Percentiles rank a stretch among this genome's conserved stretches.
phyloP scores from a whole-genome alignment of 2,113 vertebrate species.

The Dolichallabes microphthalmus region DNA sequence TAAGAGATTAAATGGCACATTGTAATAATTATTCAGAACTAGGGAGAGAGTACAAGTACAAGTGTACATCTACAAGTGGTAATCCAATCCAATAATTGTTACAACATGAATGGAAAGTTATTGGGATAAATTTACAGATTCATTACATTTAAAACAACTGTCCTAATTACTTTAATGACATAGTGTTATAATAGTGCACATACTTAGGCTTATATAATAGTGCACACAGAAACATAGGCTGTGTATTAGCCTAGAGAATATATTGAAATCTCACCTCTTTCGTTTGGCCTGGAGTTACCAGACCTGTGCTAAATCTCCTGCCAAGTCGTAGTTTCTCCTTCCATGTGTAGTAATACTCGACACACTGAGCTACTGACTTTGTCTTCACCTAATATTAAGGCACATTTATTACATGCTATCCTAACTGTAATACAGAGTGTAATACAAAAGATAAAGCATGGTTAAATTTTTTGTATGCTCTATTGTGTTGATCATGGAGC shows the following conservation, averaged over 20 bases:
- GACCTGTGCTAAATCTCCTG: conserved; percentile 72
- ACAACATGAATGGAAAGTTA: neutral
- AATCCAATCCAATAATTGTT: neutral
- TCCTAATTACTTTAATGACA: neutral
- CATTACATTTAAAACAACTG: neutral
- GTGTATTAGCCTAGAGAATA: neutral
- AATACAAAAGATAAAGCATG: neutral
- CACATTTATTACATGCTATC: neutral
- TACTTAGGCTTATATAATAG: neutral
- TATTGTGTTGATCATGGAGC: neutral
- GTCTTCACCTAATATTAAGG: conserved; percentile 78
- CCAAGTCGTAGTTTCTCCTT: conserved; percentile 83
- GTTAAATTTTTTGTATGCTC: neutral
- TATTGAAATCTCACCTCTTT: conserved; percentile 67
- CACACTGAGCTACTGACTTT: conserved; percentile 87
- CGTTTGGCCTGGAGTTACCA: conserved; percentile 70
- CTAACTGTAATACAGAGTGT: neutral
- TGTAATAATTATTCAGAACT: neutral
- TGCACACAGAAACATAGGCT: neutral
- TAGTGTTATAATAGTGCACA: neutral
- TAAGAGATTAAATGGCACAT: neutral
- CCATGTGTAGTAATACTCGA: conserved; percentile 94
- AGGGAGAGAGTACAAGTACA: neutral
- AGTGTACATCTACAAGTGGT: neutral
- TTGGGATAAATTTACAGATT: neutral